These are phyloP conservation scores for Saxidomus purpurata DNA, from an alignment of 1,140 invertebrate genomes.

Conservation along the genomic window DNA sequence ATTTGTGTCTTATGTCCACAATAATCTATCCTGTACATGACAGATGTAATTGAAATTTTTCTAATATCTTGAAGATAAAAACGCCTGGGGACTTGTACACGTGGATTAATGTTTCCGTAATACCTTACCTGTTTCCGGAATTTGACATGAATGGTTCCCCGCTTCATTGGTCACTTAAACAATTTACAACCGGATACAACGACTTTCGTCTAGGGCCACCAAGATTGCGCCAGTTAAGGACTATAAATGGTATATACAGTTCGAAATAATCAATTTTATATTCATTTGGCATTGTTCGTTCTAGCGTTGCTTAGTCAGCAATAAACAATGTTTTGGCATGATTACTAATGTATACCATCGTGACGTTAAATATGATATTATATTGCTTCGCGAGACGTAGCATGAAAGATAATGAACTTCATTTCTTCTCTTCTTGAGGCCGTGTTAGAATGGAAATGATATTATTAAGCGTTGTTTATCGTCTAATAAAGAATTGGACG, in stretches of 20 bases:
- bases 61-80: slow-evolving; percentile 53
- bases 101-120: slow-evolving; percentile 70
- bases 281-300: no score
- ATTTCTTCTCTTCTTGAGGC: no score
- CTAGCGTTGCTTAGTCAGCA: no score
- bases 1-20: neutral
- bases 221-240: slow-evolving; percentile 71
- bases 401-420: no score
- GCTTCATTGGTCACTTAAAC: slow-evolving; percentile 45
- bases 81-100: slow-evolving; percentile 37
- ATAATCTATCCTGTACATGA: neutral
- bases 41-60: neutral
- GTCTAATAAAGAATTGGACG: no score
- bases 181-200: slow-evolving; percentile 60
- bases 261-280: no score
- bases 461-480: no score
- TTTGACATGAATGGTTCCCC: slow-evolving; percentile 53
- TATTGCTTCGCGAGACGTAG: no score
- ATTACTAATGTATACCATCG: no score
- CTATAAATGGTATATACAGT: slow-evolving; percentile 57
- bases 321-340: no score
- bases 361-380: no score
- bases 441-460: no score
- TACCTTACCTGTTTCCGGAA: slow-evolving; percentile 67
- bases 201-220: slow-evolving; percentile 71